Evolutionary conservation across 2,797 vertebrate genomes (phyloP).

Genomic region (Macropus fuliginosus): DNA sequence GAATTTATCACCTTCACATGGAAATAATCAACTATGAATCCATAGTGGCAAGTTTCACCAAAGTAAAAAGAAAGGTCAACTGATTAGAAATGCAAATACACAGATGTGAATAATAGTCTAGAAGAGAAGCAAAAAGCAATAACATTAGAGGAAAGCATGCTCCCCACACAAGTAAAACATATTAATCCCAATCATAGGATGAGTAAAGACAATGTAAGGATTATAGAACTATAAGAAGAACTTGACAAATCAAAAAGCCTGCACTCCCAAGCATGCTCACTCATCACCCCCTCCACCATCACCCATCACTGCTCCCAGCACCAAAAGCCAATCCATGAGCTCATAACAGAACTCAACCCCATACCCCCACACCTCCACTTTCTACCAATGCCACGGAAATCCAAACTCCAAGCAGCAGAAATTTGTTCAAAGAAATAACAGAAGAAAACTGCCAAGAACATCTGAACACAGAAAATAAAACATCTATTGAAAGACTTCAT

Average conservation of each 20-base stretch:
- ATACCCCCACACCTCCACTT: not conserved
- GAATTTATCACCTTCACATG: not conserved
- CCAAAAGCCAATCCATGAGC: not conserved
- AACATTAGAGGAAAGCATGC: not conserved
- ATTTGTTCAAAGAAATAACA: not conserved
- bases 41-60: not conserved
- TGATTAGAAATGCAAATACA: not conserved
- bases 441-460: not conserved
- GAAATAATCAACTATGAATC: not conserved
- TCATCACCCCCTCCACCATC: not conserved
- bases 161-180: not conserved
- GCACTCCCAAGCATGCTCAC: not conserved
- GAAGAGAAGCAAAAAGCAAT: not conserved
- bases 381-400: not conserved
- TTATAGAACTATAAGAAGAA: not conserved
- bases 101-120: not conserved
- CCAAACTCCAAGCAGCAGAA: not conserved
- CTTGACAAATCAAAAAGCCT: not conserved
- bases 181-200: not conserved
- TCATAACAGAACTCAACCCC: not conserved
- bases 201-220: not conserved
- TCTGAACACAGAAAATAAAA: not conserved
- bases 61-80: not conserved
- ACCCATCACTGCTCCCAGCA: not conserved
- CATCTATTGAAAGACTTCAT: not conserved